Percentiles rank a stretch among this genome's conserved stretches.
Evolutionary conservation across 1,140 invertebrate species (phyloP).

Genomic region (Diploscapter pachys): DNA sequence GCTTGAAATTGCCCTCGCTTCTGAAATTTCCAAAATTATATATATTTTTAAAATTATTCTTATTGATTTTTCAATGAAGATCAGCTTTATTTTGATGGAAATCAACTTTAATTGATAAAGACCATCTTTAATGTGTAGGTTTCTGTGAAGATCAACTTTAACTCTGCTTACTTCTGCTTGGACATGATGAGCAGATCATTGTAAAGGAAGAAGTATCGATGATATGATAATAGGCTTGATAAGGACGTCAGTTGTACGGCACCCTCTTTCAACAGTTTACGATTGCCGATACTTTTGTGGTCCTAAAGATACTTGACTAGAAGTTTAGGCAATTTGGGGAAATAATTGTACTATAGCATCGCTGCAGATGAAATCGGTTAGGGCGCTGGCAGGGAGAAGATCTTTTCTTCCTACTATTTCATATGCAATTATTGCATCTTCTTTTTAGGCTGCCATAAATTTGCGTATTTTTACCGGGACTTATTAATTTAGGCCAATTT

Average conservation of each 20-base stretch:
- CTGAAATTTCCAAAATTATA: not conserved
- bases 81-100: not conserved
- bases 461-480: not conserved
- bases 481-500: not conserved
- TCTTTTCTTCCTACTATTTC: not conserved
- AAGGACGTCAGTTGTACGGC: slow-evolving; percentile 51
- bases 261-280: slow-evolving; percentile 38
- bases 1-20: slow-evolving; percentile 59
- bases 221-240: slow-evolving; percentile 51
- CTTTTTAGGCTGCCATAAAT: not conserved
- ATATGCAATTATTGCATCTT: not conserved
- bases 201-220: slow-evolving; percentile 63
- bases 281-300: slow-evolving; percentile 11
- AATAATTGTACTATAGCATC: not conserved
- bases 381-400: slow-evolving; percentile 5
- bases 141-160: not conserved
- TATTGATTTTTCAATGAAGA: slow-evolving; percentile 45
- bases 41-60: slow-evolving; percentile 42
- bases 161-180: slow-evolving; percentile 62
- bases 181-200: slow-evolving; percentile 62
- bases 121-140: not conserved
- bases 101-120: too few species aligned
- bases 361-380: not conserved
- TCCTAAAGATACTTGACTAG: not conserved
- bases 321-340: not conserved